These are phyloP conservation scores for Gadopsis marmoratus DNA, from an alignment of 2,797 vertebrate genomes.

Conservation along the genomic window DNA sequence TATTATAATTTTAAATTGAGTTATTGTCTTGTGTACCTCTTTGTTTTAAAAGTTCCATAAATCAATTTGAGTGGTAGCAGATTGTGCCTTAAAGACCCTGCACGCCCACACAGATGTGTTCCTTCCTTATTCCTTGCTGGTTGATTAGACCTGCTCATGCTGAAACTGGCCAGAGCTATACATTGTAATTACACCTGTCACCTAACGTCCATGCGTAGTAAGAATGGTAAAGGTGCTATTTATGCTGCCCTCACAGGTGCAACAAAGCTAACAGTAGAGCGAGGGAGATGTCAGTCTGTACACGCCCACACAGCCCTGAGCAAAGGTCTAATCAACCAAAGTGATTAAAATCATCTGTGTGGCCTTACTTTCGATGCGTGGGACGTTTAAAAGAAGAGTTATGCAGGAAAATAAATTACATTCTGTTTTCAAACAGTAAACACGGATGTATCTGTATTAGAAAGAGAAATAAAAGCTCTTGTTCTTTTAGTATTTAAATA, in stretches of 20 bases:
- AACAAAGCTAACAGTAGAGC: background rate
- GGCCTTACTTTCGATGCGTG: background rate
- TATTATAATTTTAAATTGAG: background rate
- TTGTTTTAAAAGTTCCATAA: background rate
- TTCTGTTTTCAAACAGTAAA: conserved; percentile 7
- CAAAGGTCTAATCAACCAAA: background rate
- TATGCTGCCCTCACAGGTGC: background rate
- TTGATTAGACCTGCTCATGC: background rate
- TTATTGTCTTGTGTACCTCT: background rate
- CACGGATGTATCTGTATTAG: background rate
- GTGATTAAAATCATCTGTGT: background rate
- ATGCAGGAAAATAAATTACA: background rate
- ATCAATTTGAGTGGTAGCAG: conserved; percentile 1
- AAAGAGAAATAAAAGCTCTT: background rate
- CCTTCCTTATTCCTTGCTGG: too few species aligned
- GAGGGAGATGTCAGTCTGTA: background rate
- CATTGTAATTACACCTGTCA: background rate
- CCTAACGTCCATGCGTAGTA: background rate
- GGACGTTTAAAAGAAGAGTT: background rate
- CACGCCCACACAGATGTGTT: background rate
- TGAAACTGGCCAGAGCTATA: background rate
- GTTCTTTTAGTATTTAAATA: conserved; percentile 15
- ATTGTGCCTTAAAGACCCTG: background rate
- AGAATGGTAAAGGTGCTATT: background rate
- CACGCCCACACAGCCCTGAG: background rate